phyloP scores from a whole-genome alignment of 2,113 vertebrate genomes.

The Loxodonta africana region DNA sequence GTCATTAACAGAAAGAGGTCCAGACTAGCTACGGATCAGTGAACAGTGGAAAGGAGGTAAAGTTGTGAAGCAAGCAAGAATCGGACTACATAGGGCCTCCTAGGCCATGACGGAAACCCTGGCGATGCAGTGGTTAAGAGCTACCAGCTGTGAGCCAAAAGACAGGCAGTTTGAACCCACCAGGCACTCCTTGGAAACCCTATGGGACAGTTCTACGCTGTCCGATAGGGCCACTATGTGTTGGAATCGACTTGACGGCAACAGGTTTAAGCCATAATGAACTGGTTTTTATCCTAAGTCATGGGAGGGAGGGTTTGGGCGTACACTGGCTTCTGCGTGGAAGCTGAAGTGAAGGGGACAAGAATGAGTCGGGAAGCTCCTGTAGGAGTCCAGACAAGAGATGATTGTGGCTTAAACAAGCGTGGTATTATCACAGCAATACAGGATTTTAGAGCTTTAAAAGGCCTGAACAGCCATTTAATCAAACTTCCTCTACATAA shows the following conservation, averaged over 20 bases:
- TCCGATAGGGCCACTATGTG: too few relatives aligned
- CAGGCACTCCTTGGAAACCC: too few relatives aligned
- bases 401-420: background rate
- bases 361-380: background rate
- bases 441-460: background rate
- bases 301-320: background rate
- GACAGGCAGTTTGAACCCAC: too few relatives aligned
- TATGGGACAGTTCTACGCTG: too few relatives aligned
- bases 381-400: background rate
- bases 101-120: background rate
- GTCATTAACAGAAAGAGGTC: background rate
- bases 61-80: slow-evolving; percentile 27
- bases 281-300: slow-evolving; percentile 58
- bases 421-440: background rate
- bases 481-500: background rate
- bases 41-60: background rate
- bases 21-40: background rate
- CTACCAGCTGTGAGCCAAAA: background rate
- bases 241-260: too few relatives aligned
- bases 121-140: too few relatives aligned
- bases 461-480: background rate
- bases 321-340: background rate
- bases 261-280: background rate
- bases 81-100: background rate
- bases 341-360: background rate